These are phyloP conservation scores for Apodemia mormo DNA, from an alignment of 2,888 invertebrate genomes.

Conservation along the genomic window DNA sequence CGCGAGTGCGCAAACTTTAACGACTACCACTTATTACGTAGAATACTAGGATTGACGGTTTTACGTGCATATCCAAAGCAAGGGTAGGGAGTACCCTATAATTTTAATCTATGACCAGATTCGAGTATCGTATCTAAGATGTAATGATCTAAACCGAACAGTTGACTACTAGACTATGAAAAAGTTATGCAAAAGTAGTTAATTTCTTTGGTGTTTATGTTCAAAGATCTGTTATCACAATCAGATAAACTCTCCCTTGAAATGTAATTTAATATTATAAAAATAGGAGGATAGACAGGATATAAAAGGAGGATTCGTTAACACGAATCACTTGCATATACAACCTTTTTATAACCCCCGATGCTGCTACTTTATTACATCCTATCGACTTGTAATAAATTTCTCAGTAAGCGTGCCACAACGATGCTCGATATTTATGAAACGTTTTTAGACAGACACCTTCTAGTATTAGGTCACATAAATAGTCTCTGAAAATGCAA, in stretches of 20 bases:
- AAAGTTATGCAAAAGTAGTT: not conserved
- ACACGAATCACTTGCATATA: constrained; percentile 1
- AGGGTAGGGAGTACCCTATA: too few relatives aligned
- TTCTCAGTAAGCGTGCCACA: not conserved
- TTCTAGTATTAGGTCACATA: not conserved
- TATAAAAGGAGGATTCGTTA: not conserved
- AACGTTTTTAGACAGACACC: not conserved
- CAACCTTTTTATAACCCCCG: not conserved
- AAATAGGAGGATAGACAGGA: too few relatives aligned
- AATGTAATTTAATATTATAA: not conserved
- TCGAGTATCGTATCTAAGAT: too few relatives aligned
- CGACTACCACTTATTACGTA: too few relatives aligned
- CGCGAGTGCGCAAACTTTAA: too few relatives aligned
- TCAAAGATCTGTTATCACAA: too few relatives aligned
- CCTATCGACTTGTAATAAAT: not conserved
- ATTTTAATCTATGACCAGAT: too few relatives aligned
- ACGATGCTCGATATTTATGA: not conserved
- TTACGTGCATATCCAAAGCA: too few relatives aligned
- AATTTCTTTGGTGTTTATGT: not conserved
- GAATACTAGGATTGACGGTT: too few relatives aligned
- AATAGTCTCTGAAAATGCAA: not conserved
- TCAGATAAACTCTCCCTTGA: not conserved
- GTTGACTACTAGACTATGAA: not conserved
- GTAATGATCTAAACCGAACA: not conserved
- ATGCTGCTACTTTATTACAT: not conserved